Conservation (phyloP, 2,113 vertebrate species). For the Phaetusa simplex region DNA sequence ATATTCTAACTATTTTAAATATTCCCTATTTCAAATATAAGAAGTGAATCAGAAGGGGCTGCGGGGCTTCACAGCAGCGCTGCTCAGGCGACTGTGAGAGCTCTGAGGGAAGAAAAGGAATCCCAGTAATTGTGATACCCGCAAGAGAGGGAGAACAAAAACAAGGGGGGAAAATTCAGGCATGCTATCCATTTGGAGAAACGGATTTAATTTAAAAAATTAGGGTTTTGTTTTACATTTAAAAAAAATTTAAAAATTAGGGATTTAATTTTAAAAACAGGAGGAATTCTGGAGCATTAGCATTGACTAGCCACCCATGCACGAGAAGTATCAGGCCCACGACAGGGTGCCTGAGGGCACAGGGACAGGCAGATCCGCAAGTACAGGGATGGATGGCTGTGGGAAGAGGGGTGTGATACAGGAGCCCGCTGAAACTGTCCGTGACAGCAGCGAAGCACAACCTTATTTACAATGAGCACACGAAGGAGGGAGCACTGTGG, state of each 20-base stretch:
- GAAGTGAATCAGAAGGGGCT: slow-evolving; percentile 5
- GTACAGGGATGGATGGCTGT: background rate
- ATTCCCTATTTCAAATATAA: slow-evolving; percentile 10
- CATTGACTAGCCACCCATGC: background rate
- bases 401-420: background rate
- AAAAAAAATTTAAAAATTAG: background rate
- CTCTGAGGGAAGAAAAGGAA: slow-evolving; percentile 32
- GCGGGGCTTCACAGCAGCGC: background rate
- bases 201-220: background rate
- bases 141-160: background rate
- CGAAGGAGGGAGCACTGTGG: background rate
- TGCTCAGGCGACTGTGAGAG: background rate
- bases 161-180: background rate
- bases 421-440: background rate
- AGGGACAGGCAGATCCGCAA: background rate
- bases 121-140: background rate
- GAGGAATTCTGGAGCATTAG: background rate
- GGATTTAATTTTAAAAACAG: background rate
- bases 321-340: background rate
- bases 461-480: background rate
- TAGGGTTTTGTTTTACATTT: background rate
- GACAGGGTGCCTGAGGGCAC: background rate
- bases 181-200: background rate
- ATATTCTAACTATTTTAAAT: slow-evolving; percentile 22
- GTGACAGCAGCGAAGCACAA: background rate